Base-by-base conservation (phyloP, 1,140 invertebrate genomes). In the Ostrea edulis region DNA sequence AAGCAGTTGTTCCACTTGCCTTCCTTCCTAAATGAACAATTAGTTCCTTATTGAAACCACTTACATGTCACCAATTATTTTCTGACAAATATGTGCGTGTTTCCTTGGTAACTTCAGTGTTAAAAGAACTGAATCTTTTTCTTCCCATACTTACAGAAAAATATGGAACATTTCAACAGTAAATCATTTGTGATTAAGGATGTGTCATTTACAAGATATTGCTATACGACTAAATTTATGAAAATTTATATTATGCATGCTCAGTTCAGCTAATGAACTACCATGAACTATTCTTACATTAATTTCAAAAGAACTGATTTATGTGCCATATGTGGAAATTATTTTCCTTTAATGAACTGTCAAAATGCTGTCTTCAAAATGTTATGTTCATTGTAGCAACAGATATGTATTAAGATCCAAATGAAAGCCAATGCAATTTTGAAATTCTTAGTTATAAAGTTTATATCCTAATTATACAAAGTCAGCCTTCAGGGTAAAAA, bases 231-330 rank as follows among this genome's bases (percentile, higher is more conserved):
- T 29, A 25, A 77, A 77, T 77, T 77, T 25, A 77, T 77, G 68
- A 77, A 77, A 77, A 77, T 77, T 77, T 77, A 77, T 77, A 77
- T 77, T 77, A 77, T 77, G 68, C 68, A 29, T 77, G 68, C 68
- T 77, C 29, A 77, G 29, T 29, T 77, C 68, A 77, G 68, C 68
- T 77, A 77, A 77, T 77, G 68, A 77, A 77, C 68, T 77, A 29
- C 68, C 68, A 77, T 77, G 68, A 77, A 77, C 68, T 25, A 77
- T 77, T 77, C 29, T 77, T 77, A 77, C 68, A 77, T 62, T 77
- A 77, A 77, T 77, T 77, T 77, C 14, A 25, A 77, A 77, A 77
- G 25, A 77, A 22, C 68, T 77, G 68, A 77, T 77, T 77, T 77
- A 77, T 77, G 68, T 77, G 68, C 35, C 68, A 77, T 25, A 77